phyloP scores from a whole-genome alignment of 2,113 vertebrate genomes.

The Empidonax traillii region DNA sequence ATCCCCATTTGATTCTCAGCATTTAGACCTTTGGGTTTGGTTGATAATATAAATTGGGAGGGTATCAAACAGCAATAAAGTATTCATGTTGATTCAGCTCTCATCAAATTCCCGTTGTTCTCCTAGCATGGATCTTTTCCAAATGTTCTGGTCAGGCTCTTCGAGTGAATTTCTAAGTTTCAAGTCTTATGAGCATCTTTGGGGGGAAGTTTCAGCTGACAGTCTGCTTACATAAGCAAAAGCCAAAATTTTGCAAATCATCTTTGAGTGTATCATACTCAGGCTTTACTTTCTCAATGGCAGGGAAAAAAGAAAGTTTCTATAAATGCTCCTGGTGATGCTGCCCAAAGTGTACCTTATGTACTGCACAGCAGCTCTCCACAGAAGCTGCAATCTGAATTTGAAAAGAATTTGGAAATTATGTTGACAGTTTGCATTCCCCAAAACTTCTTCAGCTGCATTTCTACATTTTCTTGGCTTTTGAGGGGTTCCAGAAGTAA shows the following conservation, averaged over 20 bases:
- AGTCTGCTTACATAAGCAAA: slow-evolving; percentile 48
- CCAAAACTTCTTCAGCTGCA: slow-evolving; percentile 17
- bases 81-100: not conserved
- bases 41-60: not conserved
- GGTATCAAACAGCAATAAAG: not conserved
- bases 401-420: slow-evolving; percentile 55
- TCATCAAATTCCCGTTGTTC: not conserved
- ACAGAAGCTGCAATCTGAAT: slow-evolving; percentile 53
- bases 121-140: not conserved
- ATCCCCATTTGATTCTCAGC: not conserved
- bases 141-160: not conserved
- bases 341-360: slow-evolving; percentile 26
- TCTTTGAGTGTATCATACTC: slow-evolving; percentile 8
- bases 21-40: not conserved
- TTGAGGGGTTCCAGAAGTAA: slow-evolving; percentile 11
- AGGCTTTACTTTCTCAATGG: slow-evolving; percentile 32
- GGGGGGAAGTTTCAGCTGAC: slow-evolving; percentile 9
- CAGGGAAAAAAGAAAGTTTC: not conserved
- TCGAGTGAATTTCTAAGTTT: not conserved
- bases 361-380: slow-evolving; percentile 14
- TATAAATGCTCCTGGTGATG: slow-evolving; percentile 41
- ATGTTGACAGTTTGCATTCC: slow-evolving; percentile 43
- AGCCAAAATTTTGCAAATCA: slow-evolving; percentile 25
- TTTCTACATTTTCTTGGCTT: slow-evolving; percentile 21
- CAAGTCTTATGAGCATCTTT: not conserved